Base-by-base conservation (phyloP, 2,888 invertebrate genomes). In the Leptura quadrifasciata region DNA sequence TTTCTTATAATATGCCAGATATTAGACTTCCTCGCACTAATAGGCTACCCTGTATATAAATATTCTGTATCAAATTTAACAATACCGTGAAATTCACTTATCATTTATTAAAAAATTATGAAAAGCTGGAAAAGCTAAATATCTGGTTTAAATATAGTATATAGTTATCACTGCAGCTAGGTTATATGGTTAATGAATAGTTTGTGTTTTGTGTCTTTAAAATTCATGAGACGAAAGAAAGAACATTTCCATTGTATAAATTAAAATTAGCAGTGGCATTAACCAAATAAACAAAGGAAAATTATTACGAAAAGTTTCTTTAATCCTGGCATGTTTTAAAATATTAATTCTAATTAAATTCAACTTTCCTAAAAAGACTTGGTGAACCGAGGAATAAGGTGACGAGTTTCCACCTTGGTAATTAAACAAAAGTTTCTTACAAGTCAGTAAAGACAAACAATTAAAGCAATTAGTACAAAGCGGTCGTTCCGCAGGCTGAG, bases 361-460 rank as follows among this genome's bases (percentile, higher is more conserved):
- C 63, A 39, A 47, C 17, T 31, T 54, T 39, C 47, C 31, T 47
- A 57, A 35, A 68, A 74, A 72, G 65, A 65, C 58, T 57, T 64
- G 35, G 58, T n/a, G 64, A 61, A 61, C 47, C 60, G 65, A 58
- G 72, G 61, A 75, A 27, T 54, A 55, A 78, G 76, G 77, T 78
- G 76, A 78, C 72, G 77, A 80, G 65, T 78, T 77, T 78, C 73
- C 77, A 78, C 77, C 78, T 74, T 61, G 69, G 72, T 78, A 77
- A 80, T 79, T 78, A 77, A 76, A 74, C 77, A 77, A 78, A 75
- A 80, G 67, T 80, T 80, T 77, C 72, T 68, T 39, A 39, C 71
- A 70, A 75, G 64, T 72, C 75, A 58, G 72, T 72, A 72, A 75
- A 76, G 75, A 76, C 75, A 76, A 75, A 80, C 78, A 80, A 78